A percentile compares a stretch with the other conserved stretches of the same genome.
These are phyloP conservation scores for Chionomys nivalis DNA, from an alignment of 2,113 vertebrate genomes.

Conservation along the genomic window DNA sequence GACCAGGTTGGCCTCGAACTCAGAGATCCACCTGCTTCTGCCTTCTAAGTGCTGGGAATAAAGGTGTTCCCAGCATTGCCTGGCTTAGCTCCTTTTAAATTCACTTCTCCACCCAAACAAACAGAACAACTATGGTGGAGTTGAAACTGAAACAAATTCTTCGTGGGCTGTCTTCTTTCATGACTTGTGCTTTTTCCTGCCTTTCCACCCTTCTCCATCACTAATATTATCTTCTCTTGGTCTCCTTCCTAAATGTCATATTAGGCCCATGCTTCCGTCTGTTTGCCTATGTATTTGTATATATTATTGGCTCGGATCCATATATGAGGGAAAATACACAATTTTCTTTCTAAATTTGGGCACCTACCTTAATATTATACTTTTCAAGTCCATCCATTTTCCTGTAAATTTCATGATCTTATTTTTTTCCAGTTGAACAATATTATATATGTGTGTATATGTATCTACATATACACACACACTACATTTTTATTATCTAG, in stretches of 20 bases:
- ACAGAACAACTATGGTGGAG: neutral
- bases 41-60: neutral
- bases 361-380: neutral
- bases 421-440: neutral
- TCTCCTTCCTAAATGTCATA: neutral
- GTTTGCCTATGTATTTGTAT: neutral
- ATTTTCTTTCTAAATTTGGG: neutral
- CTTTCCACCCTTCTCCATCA: neutral
- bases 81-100: neutral
- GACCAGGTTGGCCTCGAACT: neutral
- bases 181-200: no score
- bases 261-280: neutral
- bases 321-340: neutral
- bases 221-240: neutral
- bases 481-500: neutral
- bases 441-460: neutral
- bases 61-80: neutral
- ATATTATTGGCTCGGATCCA: neutral
- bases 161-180: neutral
- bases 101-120: no score
- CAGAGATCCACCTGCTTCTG: neutral
- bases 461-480: neutral
- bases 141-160: neutral
- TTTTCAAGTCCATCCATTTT: neutral
- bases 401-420: neutral